Percentiles rank a stretch among this genome's conserved stretches.
Conservation (phyloP, 2,113 vertebrate species). For the Lynx canadensis region DNA sequence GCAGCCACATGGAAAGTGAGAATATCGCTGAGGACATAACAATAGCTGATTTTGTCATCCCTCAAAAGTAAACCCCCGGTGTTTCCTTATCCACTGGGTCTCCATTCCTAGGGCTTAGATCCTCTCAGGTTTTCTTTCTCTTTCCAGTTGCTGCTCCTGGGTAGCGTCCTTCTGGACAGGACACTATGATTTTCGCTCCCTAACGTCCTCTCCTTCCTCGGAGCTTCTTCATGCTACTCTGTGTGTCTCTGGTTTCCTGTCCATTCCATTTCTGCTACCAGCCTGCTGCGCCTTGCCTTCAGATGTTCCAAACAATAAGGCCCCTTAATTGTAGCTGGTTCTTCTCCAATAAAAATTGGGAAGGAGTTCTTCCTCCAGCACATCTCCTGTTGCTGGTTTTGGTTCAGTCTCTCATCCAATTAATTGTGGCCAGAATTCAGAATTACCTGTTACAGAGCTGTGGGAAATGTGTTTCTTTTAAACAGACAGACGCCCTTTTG, state of each 20-base stretch:
- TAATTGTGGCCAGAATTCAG: slow-evolving; percentile 24
- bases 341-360: slow-evolving; percentile 38
- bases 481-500: background rate
- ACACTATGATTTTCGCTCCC: rapidly evolving
- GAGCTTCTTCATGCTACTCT: background rate
- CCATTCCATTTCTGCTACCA: background rate
- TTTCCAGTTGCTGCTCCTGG: background rate
- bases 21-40: background rate
- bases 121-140: background rate
- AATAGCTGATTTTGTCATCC: background rate
- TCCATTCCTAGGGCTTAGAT: background rate
- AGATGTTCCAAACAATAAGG: background rate
- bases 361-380: background rate
- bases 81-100: background rate
- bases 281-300: background rate
- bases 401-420: slow-evolving; percentile 9
- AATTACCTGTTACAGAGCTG: slow-evolving; percentile 32
- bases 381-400: background rate
- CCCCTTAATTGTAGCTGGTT: slow-evolving; percentile 2
- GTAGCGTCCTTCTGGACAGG: background rate
- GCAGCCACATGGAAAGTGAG: background rate
- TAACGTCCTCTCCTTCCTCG: background rate
- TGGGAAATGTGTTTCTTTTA: background rate
- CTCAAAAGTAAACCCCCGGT: background rate
- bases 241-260: background rate